Evolutionary conservation across 2,888 invertebrate genomes (phyloP).

Genomic region (Ophioninae sp.): DNA sequence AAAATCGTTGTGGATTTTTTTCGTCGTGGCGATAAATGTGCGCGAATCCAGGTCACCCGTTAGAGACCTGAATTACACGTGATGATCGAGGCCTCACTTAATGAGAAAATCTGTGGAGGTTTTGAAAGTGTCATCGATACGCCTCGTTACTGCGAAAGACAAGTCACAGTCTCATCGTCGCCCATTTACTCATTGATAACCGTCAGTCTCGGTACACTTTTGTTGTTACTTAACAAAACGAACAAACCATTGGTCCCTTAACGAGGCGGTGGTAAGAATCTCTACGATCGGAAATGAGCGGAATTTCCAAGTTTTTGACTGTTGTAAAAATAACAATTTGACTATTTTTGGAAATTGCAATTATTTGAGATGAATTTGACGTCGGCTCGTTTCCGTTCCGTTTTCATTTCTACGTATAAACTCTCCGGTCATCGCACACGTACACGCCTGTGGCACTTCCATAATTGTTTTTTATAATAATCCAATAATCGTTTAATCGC

Average conservation of each 20-base stretch:
- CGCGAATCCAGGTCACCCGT: too few relatives aligned
- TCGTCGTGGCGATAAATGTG: too few relatives aligned
- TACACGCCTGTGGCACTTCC: slow-evolving; percentile 36
- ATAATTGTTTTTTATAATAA: slow-evolving; percentile 37
- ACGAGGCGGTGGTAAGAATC: neutral
- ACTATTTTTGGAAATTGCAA: too few relatives aligned
- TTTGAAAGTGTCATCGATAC: too few relatives aligned
- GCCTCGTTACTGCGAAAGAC: neutral
- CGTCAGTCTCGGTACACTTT: neutral
- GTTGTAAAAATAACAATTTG: too few relatives aligned
- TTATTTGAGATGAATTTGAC: neutral
- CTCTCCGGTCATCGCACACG: slow-evolving; percentile 1
- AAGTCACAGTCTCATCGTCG: neutral
- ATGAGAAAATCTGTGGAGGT: too few relatives aligned
- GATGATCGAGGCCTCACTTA: too few relatives aligned
- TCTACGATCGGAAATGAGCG: slow-evolving; percentile 2
- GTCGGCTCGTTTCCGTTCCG: slow-evolving; percentile 18
- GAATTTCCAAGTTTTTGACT: neutral
- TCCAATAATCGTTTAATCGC: slow-evolving; percentile 55
- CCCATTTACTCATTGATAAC: neutral
- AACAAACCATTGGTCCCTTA: neutral
- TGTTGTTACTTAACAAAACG: neutral
- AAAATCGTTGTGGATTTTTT: too few relatives aligned
- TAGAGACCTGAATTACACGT: too few relatives aligned
- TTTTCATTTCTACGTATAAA: neutral